Conservation (phyloP, 2,888 invertebrate species). For the Villa cingulata region DNA sequence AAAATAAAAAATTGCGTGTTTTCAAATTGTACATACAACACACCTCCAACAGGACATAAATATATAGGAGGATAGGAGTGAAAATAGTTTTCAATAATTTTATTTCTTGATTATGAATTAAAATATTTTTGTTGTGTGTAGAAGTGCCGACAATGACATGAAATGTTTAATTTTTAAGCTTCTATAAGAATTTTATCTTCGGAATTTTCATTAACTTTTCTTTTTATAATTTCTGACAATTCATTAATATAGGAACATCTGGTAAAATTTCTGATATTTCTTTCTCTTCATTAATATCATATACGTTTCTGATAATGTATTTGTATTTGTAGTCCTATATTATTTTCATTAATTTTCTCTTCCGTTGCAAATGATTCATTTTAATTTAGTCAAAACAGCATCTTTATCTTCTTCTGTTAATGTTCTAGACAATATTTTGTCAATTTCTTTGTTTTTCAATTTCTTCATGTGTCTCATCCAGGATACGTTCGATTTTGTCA, state of each 20-base stretch:
- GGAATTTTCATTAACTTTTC: conserved; percentile 21
- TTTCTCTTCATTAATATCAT: conserved; percentile 20
- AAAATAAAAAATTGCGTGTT: no score
- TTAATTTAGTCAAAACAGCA: conserved; percentile 77
- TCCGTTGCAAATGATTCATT: conserved; percentile 62
- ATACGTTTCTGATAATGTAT: conserved; percentile 24
- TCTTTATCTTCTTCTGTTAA: conserved; percentile 76
- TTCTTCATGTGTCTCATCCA: conserved; percentile 92
- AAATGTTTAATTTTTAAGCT: no score
- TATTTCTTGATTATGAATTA: no score
- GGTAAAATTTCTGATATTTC: conserved; percentile 20
- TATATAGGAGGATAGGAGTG: no score
- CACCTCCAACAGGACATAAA: no score
- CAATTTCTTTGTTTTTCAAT: conserved; percentile 91
- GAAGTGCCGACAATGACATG: no score
- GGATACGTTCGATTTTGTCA: conserved; percentile 86
- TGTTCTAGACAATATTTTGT: conserved; percentile 65
- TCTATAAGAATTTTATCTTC: conserved; percentile 24
- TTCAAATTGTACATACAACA: no score
- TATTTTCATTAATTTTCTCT: conserved; percentile 33
- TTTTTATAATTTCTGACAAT: conserved; percentile 26
- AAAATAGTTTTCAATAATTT: no score
- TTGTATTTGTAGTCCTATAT: conserved; percentile 21
- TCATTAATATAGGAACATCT: conserved; percentile 22
- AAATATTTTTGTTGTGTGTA: no score